These are phyloP conservation scores for Molorchus minor DNA, from an alignment of 2,888 invertebrate genomes.

Conservation along the genomic window DNA sequence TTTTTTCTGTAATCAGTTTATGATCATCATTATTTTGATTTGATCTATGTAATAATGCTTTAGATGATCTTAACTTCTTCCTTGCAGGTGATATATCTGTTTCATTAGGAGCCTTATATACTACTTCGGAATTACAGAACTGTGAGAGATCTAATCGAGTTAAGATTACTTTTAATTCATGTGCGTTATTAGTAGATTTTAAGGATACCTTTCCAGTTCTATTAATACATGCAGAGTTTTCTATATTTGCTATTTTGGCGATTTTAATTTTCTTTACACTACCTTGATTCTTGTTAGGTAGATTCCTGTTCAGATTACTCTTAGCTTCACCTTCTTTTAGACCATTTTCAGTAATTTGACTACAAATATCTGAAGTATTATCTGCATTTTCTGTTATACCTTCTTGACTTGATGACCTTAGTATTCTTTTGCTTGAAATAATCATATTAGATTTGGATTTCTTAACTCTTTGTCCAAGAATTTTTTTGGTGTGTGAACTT, in stretches of 20 bases:
- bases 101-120: background rate
- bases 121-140: background rate
- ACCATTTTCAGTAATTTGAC: background rate
- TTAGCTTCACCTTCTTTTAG: background rate
- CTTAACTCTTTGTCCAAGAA: background rate
- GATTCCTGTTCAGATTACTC: background rate
- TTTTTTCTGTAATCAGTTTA: background rate
- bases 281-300: background rate
- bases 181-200: no score
- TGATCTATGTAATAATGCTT: background rate
- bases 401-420: slow-evolving; percentile 26
- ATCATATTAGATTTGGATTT: background rate
- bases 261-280: background rate
- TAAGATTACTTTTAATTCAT: slow-evolving; percentile 17
- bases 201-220: no score
- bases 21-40: background rate
- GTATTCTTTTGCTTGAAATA: slow-evolving; percentile 3
- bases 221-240: no score
- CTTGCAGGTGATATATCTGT: slow-evolving; percentile 5
- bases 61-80: slow-evolving; percentile 12
- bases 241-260: no score
- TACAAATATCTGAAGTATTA: background rate
- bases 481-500: background rate
- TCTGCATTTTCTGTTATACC: background rate
- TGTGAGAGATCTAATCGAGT: slow-evolving; percentile 3